Base-by-base conservation (phyloP, 92 coral and sea anemone genomes). In the Porites divaricata region DNA sequence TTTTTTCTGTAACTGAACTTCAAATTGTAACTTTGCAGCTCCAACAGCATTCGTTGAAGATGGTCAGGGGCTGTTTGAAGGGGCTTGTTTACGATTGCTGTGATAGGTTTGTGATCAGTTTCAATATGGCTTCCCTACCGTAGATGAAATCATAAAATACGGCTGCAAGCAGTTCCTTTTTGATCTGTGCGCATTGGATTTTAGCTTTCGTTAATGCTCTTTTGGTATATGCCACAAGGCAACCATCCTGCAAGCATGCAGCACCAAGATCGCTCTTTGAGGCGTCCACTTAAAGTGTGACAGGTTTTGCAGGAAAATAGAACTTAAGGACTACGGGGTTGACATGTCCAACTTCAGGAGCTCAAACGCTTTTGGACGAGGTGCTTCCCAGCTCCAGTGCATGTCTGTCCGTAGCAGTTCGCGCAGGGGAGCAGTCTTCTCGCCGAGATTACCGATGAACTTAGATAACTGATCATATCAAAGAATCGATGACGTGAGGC, bases 41-140 rank as follows among this genome's bases (percentile, higher is more conserved):
- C 81, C 14, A 80, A 62, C 8, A 80, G 61, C 90, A 62, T 79
- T n/a, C 63, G 75, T 54, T 86, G 86, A 28, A 86, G 74, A 75
- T 52, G 84, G 35, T 72, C 73, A 8, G 87, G 80, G 17, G 87
- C 87, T 73, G 35, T 54, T 19, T 72, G 74, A 72, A 83, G 89
- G 2, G 76, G 87, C 26, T 80, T 87, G 68, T 81, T 81, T n/a
- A 81, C 86, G 1, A 81, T 87, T 58, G 73, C 77, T 24, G 77
- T 81, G 2, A 87, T 64, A 22, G 90, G 90, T 71, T 87, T 81
- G 72, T 87, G 90, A 59, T 81, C 90, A 14, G 87, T 74, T 67
- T 87, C 90, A 15, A 87, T 75, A 59, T 83, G 9, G 56, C 76
- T 87, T 87, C 76, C 41, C 74, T 24, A 66, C 83, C 84, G 57